Percentiles rank a stretch among this genome's conserved stretches.
These are phyloP conservation scores for Pseudolaguvia tuberculata DNA, from an alignment of 2,113 vertebrate species.

Conservation along the genomic window DNA sequence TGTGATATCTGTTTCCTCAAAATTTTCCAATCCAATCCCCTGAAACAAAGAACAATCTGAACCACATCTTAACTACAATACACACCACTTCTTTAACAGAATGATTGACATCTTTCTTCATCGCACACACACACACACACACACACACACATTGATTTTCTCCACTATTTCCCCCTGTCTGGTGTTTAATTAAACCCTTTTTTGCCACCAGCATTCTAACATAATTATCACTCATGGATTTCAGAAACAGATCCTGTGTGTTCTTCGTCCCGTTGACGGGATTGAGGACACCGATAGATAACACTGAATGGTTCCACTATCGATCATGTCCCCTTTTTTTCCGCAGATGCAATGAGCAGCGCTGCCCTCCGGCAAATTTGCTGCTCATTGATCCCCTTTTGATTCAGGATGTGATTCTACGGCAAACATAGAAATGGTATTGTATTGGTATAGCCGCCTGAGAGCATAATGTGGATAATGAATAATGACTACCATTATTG, in stretches of 20 bases:
- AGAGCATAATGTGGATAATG: no score
- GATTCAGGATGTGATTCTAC: not conserved
- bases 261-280: not conserved
- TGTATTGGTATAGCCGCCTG: not conserved
- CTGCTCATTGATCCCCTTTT: slow-evolving; percentile 4
- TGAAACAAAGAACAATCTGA: not conserved
- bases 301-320: not conserved
- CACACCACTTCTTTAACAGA: no score
- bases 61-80: not conserved
- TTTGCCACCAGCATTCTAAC: not conserved
- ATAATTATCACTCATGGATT: slow-evolving; percentile 26
- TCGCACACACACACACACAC: not conserved
- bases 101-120: not conserved
- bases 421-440: not conserved
- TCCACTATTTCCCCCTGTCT: slow-evolving; percentile 5
- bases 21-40: no score
- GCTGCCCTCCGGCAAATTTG: not conserved
- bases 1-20: slow-evolving; percentile 4
- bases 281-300: not conserved
- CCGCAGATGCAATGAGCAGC: slow-evolving; percentile 4
- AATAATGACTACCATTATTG: no score
- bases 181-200: slow-evolving; percentile 9
- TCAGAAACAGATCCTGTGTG: not conserved
- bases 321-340: not conserved
- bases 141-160: slow-evolving; percentile 14